Base-by-base conservation (phyloP, 2,888 invertebrate species). In the Sinhomidia bicolor region DNA sequence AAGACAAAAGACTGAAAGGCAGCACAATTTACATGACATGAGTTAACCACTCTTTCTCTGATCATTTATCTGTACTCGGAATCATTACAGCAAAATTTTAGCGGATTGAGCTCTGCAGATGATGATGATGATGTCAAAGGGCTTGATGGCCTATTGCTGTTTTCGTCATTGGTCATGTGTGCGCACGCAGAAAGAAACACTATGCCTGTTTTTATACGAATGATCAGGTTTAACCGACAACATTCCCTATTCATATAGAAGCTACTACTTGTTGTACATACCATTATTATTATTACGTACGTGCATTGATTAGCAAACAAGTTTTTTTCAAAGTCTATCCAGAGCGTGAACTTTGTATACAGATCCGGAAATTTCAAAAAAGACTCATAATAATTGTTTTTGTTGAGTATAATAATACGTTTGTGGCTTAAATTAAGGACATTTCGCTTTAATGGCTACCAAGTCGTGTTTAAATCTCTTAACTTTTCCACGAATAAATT, bases 121-220 rank as follows among this genome's bases (percentile, higher is more conserved):
- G 1, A 36, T 78, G 76, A 80, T 85, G 79, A 85, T 85, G 85
- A 79, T 85, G 79, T 85, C 79, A 80, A 84, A 85, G 51, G 36
- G 20, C 29, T 65, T 82, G 68, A 81, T 81, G 41, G 81, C 65
- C n/a, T 47, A 80, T 57, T 29, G 47, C 29, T 47, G 74, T 71
- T 44, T 71, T 71, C 71, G 17, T 44, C 74, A 47, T 47, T n/a
- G n/a, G n/a, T n/a, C n/a, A n/a, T n/a, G n/a, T n/a, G 12, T 26
- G 3, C 26, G 7, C 41, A 71, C n/a, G 57, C 20, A 60, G 29
- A 17, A 17, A 71, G 44, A 41, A n/a, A n/a, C n/a, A n/a, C n/a
- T n/a, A n/a, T n/a, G n/a, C n/a, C 36, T 17, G 20, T 10, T 14
- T 36, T 17, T 71, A 3, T 71, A 41, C 23, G 44, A 41, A 65